Conservation (phyloP, 2,888 invertebrate genomes). For the Drosophila mercatorum region DNA sequence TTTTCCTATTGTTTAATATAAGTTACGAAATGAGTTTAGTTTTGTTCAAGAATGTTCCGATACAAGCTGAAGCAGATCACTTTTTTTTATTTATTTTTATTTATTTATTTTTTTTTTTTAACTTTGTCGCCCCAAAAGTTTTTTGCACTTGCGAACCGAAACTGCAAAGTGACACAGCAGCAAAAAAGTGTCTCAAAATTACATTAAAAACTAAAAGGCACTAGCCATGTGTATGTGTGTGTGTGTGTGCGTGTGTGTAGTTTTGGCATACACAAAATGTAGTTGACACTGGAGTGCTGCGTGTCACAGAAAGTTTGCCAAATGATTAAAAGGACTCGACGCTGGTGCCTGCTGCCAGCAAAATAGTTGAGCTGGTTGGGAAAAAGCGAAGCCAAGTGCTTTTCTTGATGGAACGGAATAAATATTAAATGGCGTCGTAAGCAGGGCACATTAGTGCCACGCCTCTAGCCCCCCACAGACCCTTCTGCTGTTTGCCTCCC, state of each 20-base stretch:
- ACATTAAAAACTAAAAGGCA: conserved; percentile 77
- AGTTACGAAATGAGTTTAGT: conserved; percentile 34
- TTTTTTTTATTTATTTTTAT: conserved; percentile 4
- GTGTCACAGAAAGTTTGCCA: conserved; percentile 78
- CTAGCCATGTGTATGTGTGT: conserved; percentile 31
- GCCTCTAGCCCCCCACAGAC: conserved; percentile 11
- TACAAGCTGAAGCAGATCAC: conserved; percentile 19
- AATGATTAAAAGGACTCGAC: conserved; percentile 80
- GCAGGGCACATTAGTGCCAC: conserved; percentile 75
- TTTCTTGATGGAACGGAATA: conserved; percentile 71
- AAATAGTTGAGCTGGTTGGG: conserved; percentile 58
- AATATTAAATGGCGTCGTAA: conserved; percentile 78
- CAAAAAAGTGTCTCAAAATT: conserved; percentile 72
- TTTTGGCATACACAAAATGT: conserved; percentile 77
- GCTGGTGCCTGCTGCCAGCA: conserved; percentile 30
- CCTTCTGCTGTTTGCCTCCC: background rate
- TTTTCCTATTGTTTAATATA: background rate
- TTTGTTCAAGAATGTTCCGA: conserved; percentile 18
- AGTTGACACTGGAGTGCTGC: conserved; percentile 73
- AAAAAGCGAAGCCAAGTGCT: conserved; percentile 66
- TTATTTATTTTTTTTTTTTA: conserved; percentile 23
- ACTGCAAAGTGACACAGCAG: conserved; percentile 66
- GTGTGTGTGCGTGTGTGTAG: conserved; percentile 45
- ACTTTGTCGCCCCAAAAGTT: conserved; percentile 50
- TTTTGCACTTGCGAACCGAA: conserved; percentile 50